Evolutionary conservation across 2,888 invertebrate species (phyloP), one percentile per base, ranked within the genome.

Genomic region (Xylophagus ater): DNA sequence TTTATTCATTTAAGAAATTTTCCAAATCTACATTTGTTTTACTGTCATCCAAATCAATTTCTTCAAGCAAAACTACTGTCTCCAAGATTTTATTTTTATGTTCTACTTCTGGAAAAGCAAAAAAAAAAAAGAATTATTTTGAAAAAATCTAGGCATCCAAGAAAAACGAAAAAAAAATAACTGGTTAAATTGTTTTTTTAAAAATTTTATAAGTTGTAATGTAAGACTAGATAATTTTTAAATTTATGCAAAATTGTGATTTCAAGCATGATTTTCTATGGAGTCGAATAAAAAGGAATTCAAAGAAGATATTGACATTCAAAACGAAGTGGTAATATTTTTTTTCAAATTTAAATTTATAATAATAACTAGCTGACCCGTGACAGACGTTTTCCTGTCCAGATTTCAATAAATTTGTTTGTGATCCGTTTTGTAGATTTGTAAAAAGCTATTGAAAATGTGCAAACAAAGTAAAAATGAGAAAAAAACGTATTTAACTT

Each of bases 21-120:
- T 78, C 74, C 38, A 77, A 65, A 41, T 71, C 75, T 42, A 70
- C 66, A 37, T 70, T 66, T 52, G 74, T 71, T 31, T 68, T 65
- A n/a, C 67, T 61, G 55, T 78, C 74, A 48, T 78, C 77, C 35
- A 80, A 54, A 44, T 72, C 71, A 44, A 79, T 73, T 53, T 79
- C 78, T 52, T 79, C 80, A 40, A 79, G 59, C 38, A 71, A 66
- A 43, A 60, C 34, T n/a, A 65, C 63, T 33, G 58, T 51, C 34
- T 53, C 52, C n/a, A n/a, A n/a, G n/a, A n/a, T n/a, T n/a, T n/a
- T n/a, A n/a, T n/a, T n/a, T n/a, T n/a, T n/a, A n/a, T n/a, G 37
- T 18, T 45, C 47, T 19, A 47, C 42, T 42, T 43, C 43, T 44
- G 30, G 14, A 39, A 37, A 12, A 28, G 8, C 13, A 14, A 15